These are phyloP conservation scores for Capreolus pygargus DNA, from an alignment of 2,113 vertebrate species.

Conservation along the genomic window DNA sequence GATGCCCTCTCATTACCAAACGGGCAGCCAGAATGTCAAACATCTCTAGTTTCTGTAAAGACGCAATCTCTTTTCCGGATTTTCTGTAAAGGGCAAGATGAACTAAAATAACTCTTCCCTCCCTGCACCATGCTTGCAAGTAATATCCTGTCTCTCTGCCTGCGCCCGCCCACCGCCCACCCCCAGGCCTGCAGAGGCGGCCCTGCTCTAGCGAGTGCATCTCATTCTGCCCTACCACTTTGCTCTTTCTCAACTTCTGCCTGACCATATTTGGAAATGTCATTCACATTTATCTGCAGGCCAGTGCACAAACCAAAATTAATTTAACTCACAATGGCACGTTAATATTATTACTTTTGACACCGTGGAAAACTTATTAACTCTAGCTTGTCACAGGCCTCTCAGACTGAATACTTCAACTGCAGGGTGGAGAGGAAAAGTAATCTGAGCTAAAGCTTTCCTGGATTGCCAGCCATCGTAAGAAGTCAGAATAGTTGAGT, in stretches of 20 bases:
- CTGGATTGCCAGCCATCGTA: conserved; percentile 48
- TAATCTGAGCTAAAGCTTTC: conserved; percentile 53
- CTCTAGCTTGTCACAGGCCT: conserved; percentile 76
- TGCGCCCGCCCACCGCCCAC: not conserved
- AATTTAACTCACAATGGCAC: conserved; percentile 82
- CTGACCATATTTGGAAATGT: conserved; percentile 81
- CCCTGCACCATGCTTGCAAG: not conserved
- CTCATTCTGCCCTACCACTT: conserved; percentile 68
- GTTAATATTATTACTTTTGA: conserved; percentile 87
- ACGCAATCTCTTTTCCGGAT: conserved; percentile 38
- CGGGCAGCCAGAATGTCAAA: conserved; percentile 60
- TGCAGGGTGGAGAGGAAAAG: conserved; percentile 68
- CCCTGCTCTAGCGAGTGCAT: conserved; percentile 64
- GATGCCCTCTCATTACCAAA: conserved; percentile 68
- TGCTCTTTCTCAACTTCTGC: conserved; percentile 73
- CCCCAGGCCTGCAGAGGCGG: conserved; percentile 53
- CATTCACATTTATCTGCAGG: conserved; percentile 78
- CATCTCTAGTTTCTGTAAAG: conserved; percentile 44
- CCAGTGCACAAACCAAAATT: conserved; percentile 84
- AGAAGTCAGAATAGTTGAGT: conserved; percentile 62
- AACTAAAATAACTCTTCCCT: not conserved
- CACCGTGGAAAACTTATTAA: conserved; percentile 86
- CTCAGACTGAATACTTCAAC: conserved; percentile 64
- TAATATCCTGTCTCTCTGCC: not conserved
- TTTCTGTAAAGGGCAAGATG: conserved; percentile 35